Base-by-base conservation (phyloP, 2,113 vertebrate species). In the Physeter macrocephalus region DNA sequence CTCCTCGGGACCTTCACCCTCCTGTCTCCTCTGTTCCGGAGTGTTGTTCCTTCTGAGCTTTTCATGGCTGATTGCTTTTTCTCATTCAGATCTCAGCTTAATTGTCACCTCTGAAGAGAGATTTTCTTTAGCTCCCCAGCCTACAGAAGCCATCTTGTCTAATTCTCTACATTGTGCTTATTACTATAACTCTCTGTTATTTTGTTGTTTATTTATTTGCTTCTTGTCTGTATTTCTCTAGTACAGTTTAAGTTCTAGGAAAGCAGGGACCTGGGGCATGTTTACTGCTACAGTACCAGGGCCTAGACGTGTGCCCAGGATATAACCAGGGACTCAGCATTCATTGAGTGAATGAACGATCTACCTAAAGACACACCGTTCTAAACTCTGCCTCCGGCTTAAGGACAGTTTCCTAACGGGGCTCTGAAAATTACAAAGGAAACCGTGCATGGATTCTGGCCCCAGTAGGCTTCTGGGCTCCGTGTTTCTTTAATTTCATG, bases 401-500 rank as follows among this genome's bases (percentile, higher is more conserved):
- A 8, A 64, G 82, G 93, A 27, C 15, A 34, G 15, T 90, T 96
- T 46, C 41, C 87, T 62, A 95, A 97, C 95, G 96, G 84, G 96
- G 27, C 57, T 64, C 31, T 88, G 87, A 88, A 96, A 94, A 95
- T 97, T 71, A 80, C 72, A 34, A 66, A 95, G 95, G 94, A 96
- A 96, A n/a, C 41, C 80, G 88, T 41, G 92, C 61, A 0, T 54
- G 52, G 54, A 64, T 80, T 94, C 84, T 3, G 18, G 93, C 96
- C 90, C 82, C 94, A 93, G 93, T 84, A 95, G 5, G 20, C 90
- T 97, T 92, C 96, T 75, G 62, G 88, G 92, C 96, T 96, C 82
- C 91, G 95, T 98, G 92, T 98, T 98, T 98, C 98, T 98, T 98
- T 98, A 99, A 99, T 99, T 99, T 98, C 97, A 98, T 94, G 97